phyloP scores from a whole-genome alignment of 1,140 invertebrate genomes.

The Lamellibrachia luymesi region DNA sequence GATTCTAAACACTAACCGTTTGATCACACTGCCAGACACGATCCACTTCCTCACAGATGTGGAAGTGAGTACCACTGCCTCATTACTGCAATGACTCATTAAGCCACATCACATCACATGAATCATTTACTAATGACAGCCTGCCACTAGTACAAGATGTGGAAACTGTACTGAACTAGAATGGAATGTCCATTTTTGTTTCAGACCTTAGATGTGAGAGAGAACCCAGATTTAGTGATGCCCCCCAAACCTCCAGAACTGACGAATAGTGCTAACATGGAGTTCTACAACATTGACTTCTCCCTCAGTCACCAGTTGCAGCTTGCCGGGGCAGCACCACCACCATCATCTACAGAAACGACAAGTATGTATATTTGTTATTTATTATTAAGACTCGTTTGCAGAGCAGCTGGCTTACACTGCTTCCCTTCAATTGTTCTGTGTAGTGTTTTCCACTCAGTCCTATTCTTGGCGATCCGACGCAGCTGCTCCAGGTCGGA shows the following conservation, averaged over 20 bases:
- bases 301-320: slow-evolving; percentile 89
- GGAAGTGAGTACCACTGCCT: slow-evolving; percentile 49
- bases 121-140: too few relatives aligned
- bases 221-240: slow-evolving; percentile 96
- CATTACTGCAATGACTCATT: background rate
- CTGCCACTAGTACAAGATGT: too few relatives aligned
- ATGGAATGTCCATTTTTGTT: background rate
- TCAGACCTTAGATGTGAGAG: slow-evolving; percentile 80
- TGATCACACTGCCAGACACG: slow-evolving; percentile 96
- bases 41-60: slow-evolving; percentile 90
- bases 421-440: background rate
- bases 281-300: slow-evolving; percentile 99
- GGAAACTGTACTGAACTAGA: too few relatives aligned
- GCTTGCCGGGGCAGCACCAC: slow-evolving; percentile 84
- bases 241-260: slow-evolving; percentile 84
- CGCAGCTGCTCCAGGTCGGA: background rate
- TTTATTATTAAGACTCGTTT: background rate
- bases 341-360: slow-evolving; percentile 59
- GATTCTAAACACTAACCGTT: slow-evolving; percentile 86
- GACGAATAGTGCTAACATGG: slow-evolving; percentile 70
- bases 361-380: slow-evolving; percentile 34
- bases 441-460: too few relatives aligned
- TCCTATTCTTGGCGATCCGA: too few relatives aligned
- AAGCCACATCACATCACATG: too few relatives aligned
- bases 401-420: background rate